Evolutionary conservation across 2,113 vertebrate genomes (phyloP).

Genomic region (Pogona vitticeps): DNA sequence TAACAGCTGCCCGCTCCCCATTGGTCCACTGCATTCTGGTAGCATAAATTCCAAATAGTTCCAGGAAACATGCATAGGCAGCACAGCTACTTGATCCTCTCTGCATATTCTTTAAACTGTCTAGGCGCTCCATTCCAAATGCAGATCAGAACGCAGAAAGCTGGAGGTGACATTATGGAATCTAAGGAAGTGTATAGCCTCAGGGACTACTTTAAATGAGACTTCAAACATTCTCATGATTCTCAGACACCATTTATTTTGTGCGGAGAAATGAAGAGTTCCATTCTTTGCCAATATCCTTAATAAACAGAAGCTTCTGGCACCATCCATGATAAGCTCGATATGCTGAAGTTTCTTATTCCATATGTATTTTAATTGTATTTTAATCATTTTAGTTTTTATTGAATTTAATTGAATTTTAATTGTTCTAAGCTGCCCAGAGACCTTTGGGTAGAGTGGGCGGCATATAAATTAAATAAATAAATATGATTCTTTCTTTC

Average conservation of each 20-base stretch:
- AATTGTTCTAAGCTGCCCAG: no score
- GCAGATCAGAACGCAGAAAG: conserved; percentile 64
- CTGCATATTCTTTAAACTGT: conserved; percentile 50
- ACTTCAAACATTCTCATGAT: conserved; percentile 65
- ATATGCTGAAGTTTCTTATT: conserved; percentile 70
- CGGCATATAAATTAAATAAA: no score
- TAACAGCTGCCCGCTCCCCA: no score
- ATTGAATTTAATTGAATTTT: no score
- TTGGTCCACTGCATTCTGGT: no score
- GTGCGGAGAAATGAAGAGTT: conserved; percentile 53
- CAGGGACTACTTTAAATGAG: conserved; percentile 61
- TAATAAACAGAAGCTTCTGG: conserved; percentile 68
- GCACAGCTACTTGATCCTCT: conserved; percentile 5
- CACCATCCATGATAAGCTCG: conserved; percentile 66
- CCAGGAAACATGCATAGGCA: conserved; percentile 33
- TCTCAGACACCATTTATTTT: conserved; percentile 65
- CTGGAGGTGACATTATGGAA: conserved; percentile 46
- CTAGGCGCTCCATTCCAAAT: conserved; percentile 54
- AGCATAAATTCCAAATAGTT: no score
- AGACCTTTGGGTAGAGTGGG: no score
- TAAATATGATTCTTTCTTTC: no score
- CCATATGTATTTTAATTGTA: no score
- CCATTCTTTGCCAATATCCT: conserved; percentile 65
- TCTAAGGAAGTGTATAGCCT: conserved; percentile 51
- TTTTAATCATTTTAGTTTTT: no score